Evolutionary conservation across 2,888 invertebrate species (phyloP).

Genomic region (Hyalella azteca): DNA sequence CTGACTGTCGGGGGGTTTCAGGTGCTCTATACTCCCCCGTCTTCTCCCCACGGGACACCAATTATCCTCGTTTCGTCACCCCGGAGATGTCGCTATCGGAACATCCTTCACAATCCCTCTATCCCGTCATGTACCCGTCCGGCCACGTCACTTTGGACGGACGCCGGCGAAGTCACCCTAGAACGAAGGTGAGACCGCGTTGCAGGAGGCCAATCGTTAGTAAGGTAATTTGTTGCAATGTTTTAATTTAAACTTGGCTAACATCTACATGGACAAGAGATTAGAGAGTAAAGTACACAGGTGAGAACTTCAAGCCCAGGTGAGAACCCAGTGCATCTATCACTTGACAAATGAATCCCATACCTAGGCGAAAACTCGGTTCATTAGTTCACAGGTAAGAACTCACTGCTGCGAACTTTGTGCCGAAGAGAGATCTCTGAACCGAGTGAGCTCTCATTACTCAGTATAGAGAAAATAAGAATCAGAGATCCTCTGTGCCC

Average conservation of each 20-base stretch:
- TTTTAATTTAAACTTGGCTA: neutral
- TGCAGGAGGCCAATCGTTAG: neutral
- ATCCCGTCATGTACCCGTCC: constrained; percentile 14
- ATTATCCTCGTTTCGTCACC: constrained; percentile 55
- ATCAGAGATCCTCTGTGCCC: too few relatives aligned
- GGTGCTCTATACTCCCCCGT: constrained; percentile 50
- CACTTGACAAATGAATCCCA: too few relatives aligned
- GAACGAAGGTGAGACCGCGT: neutral
- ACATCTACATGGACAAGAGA: neutral
- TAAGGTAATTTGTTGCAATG: neutral
- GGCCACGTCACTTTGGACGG: constrained; percentile 20
- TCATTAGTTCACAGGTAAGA: too few relatives aligned
- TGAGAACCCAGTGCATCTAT: too few relatives aligned
- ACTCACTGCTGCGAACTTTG: too few relatives aligned
- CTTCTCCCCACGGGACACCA: constrained; percentile 49
- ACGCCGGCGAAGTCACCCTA: constrained; percentile 4
- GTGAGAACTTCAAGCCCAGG: too few relatives aligned
- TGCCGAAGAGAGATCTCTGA: too few relatives aligned
- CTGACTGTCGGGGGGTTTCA: constrained; percentile 41
- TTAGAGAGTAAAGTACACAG: too few relatives aligned
- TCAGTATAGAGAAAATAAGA: too few relatives aligned
- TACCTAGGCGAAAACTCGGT: too few relatives aligned
- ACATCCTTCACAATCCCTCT: constrained; percentile 43
- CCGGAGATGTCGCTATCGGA: constrained; percentile 47
- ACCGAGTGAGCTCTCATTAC: too few relatives aligned